Evolutionary conservation across 2,113 vertebrate genomes (phyloP), one percentile per base, ranked within the genome.

Genomic region (Phylloscopus trochilus): DNA sequence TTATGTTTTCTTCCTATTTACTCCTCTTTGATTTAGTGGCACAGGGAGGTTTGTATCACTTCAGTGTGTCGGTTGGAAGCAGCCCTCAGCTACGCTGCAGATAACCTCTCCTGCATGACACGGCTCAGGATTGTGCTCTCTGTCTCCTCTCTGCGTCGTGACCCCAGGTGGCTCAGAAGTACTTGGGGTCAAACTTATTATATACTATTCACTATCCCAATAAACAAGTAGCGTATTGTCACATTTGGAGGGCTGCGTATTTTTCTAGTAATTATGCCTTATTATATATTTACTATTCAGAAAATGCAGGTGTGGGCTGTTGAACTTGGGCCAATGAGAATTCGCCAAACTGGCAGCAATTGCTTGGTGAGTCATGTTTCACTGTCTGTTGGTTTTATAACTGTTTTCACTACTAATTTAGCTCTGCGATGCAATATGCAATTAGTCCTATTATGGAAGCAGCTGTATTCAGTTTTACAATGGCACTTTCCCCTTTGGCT

Each of bases 261-360:
- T 99, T 99, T 98, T 97, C 97, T 98, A 98, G 98, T 99, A 99
- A 99, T 99, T 99, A 99, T 98, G 97, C 97, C 98, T 99, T 99
- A 99, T 99, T 99, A 98, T 98, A 98, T 99, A 98, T 99, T 99
- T 99, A 99, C 98, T 98, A 99, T 99, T 98, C 98, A 98, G 89
- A 98, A 98, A 97, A 98, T 98, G 98, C 99, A 99, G 99, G 99
- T 99, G 99, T 99, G 98, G 98, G 98, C 98, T 98, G 98, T 98
- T 98, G 98, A 98, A 98, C 98, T 83, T 96, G 97, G 97, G 98
- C 98, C 98, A 99, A 98, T 97, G 98, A 98, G 98, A 98, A 98
- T 97, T 97, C 53, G 91, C 96, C 97, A 97, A 97, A 97, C 98
- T 98, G 98, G 98, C 98, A 98, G 98, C 98, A 96, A 95, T 95